These are phyloP conservation scores for Germaria angustata DNA, from an alignment of 2,888 invertebrate genomes.

Conservation along the genomic window DNA sequence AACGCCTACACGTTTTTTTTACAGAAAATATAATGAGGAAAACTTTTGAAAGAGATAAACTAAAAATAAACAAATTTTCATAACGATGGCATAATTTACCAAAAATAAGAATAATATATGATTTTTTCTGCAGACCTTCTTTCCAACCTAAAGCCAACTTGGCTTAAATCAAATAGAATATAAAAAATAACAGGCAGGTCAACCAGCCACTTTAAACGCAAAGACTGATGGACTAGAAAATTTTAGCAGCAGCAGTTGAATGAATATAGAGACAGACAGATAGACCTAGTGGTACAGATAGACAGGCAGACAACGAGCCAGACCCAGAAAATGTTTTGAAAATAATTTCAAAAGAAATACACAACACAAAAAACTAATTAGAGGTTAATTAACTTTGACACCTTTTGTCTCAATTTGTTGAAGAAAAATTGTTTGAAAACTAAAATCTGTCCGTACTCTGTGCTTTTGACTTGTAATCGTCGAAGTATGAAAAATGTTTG, in stretches of 20 bases:
- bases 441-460: neutral
- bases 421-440: neutral
- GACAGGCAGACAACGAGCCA: neutral
- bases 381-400: conserved; percentile 66
- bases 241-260: conserved; percentile 1
- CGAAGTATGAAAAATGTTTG: neutral
- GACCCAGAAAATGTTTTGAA: conserved; percentile 9
- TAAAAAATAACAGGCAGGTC: neutral
- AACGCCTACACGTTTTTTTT: conserved; percentile 51
- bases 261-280: neutral
- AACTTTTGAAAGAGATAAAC: neutral
- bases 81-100: conserved; percentile 37
- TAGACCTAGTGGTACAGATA: too few species aligned
- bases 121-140: conserved; percentile 23
- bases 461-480: neutral
- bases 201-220: neutral
- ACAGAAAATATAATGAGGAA: neutral
- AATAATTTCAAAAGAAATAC: conserved; percentile 14
- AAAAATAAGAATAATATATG: neutral
- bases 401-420: conserved; percentile 55
- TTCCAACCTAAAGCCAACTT: neutral
- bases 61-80: conserved; percentile 25
- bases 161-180: conserved; percentile 8
- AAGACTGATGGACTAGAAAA: conserved; percentile 28
- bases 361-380: conserved; percentile 57